Evolutionary conservation across 1,140 invertebrate species (phyloP), one percentile per base, ranked within the genome.

Genomic region (Chymomyza costata): DNA sequence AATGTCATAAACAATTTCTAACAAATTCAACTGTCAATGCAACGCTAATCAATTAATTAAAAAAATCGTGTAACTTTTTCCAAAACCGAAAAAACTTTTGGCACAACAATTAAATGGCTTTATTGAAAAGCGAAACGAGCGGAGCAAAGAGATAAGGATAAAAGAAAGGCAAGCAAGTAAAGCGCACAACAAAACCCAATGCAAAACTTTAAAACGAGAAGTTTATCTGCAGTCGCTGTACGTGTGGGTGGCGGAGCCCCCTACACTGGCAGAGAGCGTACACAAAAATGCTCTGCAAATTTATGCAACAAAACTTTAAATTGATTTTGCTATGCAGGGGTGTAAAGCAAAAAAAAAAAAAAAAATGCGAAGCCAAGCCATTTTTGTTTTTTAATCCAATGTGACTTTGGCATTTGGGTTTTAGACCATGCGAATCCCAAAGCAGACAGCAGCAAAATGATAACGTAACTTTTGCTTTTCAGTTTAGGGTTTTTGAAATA

Each of bases 261-360:
- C 2, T 17, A 8, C 3, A 34, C 14, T 28, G 39, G n/a, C n/a
- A n/a, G n/a, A n/a, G n/a, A 10, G 17, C 7, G 35, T 46, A 49
- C 19, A 37, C 13, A 64, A 68, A 70, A 65, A 48, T 71, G 58
- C 55, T 59, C 47, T 59, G 68, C 63, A 73, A 73, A 73, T 73
- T 64, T 73, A 73, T 73, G 67, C 69, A 73, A 63, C 55, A 71
- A 73, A 71, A 73, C 54, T 73, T 73, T 73, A 69, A 76, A 74
- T 76, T 69, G 51, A 74, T 76, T 74, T 74, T 65, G 49, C 41
- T 43, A 31, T 40, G 10, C 25, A n/a, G n/a, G n/a, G n/a, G n/a
- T n/a, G n/a, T n/a, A 48, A 21, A 48, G 14, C 32, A 62, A 28
- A 32, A 16, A 46, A n/a, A 46, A 15, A 32, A 32, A 19, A 45